Base-by-base conservation (phyloP, 1,140 invertebrate genomes). In the Octopus sinensis region DNA sequence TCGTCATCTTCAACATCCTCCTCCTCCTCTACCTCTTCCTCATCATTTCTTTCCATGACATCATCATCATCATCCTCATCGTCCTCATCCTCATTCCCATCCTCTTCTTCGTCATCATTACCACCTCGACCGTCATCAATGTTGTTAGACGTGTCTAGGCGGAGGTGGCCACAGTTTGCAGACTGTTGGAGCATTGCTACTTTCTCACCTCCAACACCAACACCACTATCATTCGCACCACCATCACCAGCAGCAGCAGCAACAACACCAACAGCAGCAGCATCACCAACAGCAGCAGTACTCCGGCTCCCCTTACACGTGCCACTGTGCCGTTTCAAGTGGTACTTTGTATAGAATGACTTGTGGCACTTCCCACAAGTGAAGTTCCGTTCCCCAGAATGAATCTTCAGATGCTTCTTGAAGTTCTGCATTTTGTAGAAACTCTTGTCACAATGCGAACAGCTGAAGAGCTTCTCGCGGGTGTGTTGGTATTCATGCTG, bases 361-460 rank as follows among this genome's bases (percentile, higher is more conserved):
- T 86, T 86, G 30, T 90, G 89, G 88, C 92, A 93, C 77, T 90
- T 88, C 0, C 88, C 89, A 84, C 92, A 93, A 23, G 89, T 87
- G 83, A 91, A 92, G 77, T 90, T 89, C 77, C 91, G 92, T 56
- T 90, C 90, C 54, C 89, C 89, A n/a, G 91, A 88, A 56, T 93
- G 92, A 82, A 90, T 90, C 56, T 91, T 87, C 79, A 90, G 87
- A 84, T 93, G 92, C 76, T 91, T 90, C 80, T 90, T 89, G 71
- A 92, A 87, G 76, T 92, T 91, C 62, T 85, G 83, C 23, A 83
- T 80, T 81, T 85, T 85, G 54, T 85, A 86, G 83, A 88, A 88
- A 4, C 77, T 79, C 73, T 86, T 86, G 17, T 80, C 78, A 80
- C 84, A 83, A 5, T 84, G 73, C 17, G 68, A 76, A 81, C 81